Evolutionary conservation across 2,888 invertebrate genomes (phyloP).

Genomic region (Nebria salina): DNA sequence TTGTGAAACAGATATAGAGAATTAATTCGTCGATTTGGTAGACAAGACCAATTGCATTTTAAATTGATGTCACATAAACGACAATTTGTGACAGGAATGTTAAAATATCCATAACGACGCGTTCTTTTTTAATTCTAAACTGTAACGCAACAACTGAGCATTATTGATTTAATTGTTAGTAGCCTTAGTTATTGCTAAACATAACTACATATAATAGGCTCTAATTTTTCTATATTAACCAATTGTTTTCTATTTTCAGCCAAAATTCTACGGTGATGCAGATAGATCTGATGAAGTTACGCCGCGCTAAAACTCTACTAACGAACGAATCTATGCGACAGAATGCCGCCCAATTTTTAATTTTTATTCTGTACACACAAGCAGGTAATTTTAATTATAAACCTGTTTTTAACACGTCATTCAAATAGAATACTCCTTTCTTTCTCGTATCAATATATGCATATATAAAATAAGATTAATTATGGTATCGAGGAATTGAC

Average conservation of each 20-base stretch:
- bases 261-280: constrained; percentile 73
- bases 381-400: constrained; percentile 41
- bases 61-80: too few species aligned
- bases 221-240: neutral
- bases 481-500: constrained; percentile 12
- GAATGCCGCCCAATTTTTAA: constrained; percentile 36
- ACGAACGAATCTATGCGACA: constrained; percentile 26
- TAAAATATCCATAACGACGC: too few species aligned
- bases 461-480: constrained; percentile 26
- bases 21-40: too few species aligned
- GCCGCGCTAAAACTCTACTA: constrained; percentile 31
- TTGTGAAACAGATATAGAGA: too few species aligned
- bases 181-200: too few species aligned
- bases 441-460: neutral
- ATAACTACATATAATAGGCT: neutral
- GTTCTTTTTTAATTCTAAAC: too few species aligned
- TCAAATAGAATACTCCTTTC: neutral
- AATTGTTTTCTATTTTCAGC: constrained; percentile 62
- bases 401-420: constrained; percentile 29
- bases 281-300: constrained; percentile 68
- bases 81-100: too few species aligned
- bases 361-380: constrained; percentile 41
- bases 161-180: too few species aligned
- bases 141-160: too few species aligned
- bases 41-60: too few species aligned